These are phyloP conservation scores for Chrysolina haemoptera DNA, from an alignment of 2,888 invertebrate species.

Conservation along the genomic window DNA sequence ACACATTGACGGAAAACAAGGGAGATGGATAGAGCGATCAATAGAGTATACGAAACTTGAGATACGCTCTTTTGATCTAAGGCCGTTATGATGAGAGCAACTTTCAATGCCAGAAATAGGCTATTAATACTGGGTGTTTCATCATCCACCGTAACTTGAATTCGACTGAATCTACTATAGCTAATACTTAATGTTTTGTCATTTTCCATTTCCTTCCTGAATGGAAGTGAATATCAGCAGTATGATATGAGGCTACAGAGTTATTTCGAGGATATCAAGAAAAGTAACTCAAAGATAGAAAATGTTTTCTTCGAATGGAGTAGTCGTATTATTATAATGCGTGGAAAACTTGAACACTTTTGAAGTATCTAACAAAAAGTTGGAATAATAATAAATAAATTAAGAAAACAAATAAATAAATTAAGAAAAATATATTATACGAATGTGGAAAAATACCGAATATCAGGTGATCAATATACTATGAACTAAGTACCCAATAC, in stretches of 20 bases:
- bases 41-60: constrained; percentile 61
- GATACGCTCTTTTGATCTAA: constrained; percentile 46
- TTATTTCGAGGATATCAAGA: background rate
- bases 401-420: no score
- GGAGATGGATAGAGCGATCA: constrained; percentile 63
- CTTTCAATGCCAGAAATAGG: constrained; percentile 13
- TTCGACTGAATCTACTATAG: background rate
- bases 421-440: no score
- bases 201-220: background rate
- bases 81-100: constrained; percentile 2
- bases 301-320: background rate
- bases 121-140: constrained; percentile 2
- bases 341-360: no score
- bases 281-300: background rate
- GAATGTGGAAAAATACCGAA: no score
- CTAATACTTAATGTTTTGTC: background rate
- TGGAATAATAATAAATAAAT: no score
- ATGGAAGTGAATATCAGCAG: background rate
- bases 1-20: constrained; percentile 57
- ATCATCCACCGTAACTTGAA: background rate
- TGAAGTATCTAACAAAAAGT: no score
- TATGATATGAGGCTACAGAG: constrained; percentile 3
- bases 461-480: no score
- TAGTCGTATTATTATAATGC: background rate
- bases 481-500: no score